A percentile compares a stretch with the other conserved stretches of the same genome.
These are phyloP conservation scores for Polyploca ridens DNA, from an alignment of 2,888 invertebrate genomes.

Conservation along the genomic window DNA sequence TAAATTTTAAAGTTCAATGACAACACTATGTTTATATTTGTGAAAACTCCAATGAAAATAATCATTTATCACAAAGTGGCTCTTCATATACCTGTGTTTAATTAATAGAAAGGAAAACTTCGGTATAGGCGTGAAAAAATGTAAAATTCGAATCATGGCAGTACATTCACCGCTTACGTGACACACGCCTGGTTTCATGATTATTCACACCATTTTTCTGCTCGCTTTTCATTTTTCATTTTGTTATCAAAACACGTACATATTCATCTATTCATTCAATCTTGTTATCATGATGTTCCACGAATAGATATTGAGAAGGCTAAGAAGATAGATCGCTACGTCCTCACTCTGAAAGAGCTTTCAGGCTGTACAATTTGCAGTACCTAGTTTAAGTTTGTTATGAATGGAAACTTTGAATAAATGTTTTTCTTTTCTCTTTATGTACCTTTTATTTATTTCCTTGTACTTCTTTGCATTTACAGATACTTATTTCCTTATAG, in stretches of 20 bases:
- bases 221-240: conserved; percentile 30
- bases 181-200: conserved; percentile 29
- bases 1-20: background rate
- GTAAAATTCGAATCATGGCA: background rate
- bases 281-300: conserved; percentile 6
- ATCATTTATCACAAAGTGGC: too few species aligned
- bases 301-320: background rate
- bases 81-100: too few species aligned
- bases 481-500: too few species aligned
- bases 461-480: too few species aligned
- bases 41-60: too few species aligned
- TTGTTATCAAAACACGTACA: conserved; percentile 16
- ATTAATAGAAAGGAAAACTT: too few species aligned
- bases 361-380: background rate
- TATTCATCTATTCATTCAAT: too few species aligned
- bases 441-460: too few species aligned
- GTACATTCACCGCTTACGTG: conserved; percentile 11
- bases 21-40: too few species aligned
- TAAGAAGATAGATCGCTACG: background rate
- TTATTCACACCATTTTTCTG: conserved; percentile 29
- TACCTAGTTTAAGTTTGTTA: conserved; percentile 7
- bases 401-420: too few species aligned
- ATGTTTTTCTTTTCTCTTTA: too few species aligned
- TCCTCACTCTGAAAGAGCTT: background rate
- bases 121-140: too few species aligned